Conservation (phyloP, 2,797 vertebrate genomes). For the Peromyscus aztecus region DNA sequence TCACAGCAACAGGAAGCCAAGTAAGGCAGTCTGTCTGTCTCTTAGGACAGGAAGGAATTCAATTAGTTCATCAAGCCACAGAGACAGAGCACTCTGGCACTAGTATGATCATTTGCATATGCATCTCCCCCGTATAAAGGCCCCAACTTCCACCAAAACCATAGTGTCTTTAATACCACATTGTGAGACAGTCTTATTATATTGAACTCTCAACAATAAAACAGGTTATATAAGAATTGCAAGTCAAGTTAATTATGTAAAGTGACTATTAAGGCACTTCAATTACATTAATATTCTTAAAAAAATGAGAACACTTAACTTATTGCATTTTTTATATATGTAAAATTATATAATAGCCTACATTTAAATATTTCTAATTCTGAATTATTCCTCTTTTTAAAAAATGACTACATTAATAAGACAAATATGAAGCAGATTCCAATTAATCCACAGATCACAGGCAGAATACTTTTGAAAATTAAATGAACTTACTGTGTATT, state of each 20-base stretch:
- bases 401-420: slow-evolving; percentile 50
- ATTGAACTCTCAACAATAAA: slow-evolving; percentile 68
- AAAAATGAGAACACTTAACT: slow-evolving; percentile 72
- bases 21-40: background rate
- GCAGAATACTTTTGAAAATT: slow-evolving; percentile 78
- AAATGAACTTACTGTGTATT: slow-evolving; percentile 92
- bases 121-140: background rate
- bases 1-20: background rate
- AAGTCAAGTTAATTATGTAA: slow-evolving; percentile 78
- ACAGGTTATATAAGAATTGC: slow-evolving; percentile 76
- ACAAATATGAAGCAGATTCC: slow-evolving; percentile 44
- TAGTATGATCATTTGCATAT: background rate
- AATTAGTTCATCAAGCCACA: slow-evolving; percentile 30
- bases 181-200: slow-evolving; percentile 71
- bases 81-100: background rate
- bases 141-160: background rate
- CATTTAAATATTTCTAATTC: slow-evolving; percentile 71
- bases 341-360: slow-evolving; percentile 43
- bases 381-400: slow-evolving; percentile 56
- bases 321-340: slow-evolving; percentile 55
- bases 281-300: slow-evolving; percentile 77
- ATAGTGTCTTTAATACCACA: slow-evolving; percentile 72
- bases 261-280: slow-evolving; percentile 71
- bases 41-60: slow-evolving; percentile 34
- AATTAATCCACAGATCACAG: slow-evolving; percentile 64